Evolutionary conservation across 2,113 vertebrate genomes (phyloP).

Genomic region (Polypterus senegalus): DNA sequence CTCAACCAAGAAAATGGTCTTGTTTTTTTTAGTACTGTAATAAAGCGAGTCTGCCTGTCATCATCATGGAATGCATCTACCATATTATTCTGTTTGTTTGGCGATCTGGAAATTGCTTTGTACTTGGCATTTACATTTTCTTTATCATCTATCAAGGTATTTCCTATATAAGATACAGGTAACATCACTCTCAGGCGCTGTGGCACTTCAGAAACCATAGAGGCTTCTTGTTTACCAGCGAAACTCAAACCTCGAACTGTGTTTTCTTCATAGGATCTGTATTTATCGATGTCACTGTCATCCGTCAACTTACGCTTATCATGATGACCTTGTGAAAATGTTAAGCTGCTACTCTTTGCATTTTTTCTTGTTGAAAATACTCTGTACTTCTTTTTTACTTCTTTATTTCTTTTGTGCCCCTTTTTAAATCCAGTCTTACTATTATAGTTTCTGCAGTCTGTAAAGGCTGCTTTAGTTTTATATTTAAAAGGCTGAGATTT

Average conservation of each 20-base stretch:
- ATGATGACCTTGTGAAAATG: not conserved
- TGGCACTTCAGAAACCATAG: not conserved
- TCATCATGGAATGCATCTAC: slow-evolving; percentile 23
- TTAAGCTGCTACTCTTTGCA: not conserved
- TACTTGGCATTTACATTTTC: not conserved
- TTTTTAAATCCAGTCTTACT: not conserved
- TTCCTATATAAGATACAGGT: not conserved
- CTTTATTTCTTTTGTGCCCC: not conserved
- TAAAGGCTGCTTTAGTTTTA: not conserved
- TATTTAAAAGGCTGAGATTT: not conserved
- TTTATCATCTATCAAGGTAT: not conserved
- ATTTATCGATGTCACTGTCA: not conserved
- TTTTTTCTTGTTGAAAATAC: not conserved
- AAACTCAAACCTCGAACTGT: not conserved
- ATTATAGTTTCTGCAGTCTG: not conserved
- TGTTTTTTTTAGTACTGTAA: slow-evolving; percentile 20
- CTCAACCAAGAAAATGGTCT: slow-evolving; percentile 33
- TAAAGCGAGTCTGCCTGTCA: slow-evolving; percentile 6
- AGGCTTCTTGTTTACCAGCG: slow-evolving; percentile 2
- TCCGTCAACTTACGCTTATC: not conserved
- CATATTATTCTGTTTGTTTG: not conserved
- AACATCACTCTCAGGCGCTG: slow-evolving; percentile 2
- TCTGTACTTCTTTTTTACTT: not conserved
- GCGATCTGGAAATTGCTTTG: not conserved
- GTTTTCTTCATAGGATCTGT: slow-evolving; percentile 15